Evolutionary conservation across 1,140 invertebrate genomes (phyloP).

Genomic region (Neuroterus valhalla): DNA sequence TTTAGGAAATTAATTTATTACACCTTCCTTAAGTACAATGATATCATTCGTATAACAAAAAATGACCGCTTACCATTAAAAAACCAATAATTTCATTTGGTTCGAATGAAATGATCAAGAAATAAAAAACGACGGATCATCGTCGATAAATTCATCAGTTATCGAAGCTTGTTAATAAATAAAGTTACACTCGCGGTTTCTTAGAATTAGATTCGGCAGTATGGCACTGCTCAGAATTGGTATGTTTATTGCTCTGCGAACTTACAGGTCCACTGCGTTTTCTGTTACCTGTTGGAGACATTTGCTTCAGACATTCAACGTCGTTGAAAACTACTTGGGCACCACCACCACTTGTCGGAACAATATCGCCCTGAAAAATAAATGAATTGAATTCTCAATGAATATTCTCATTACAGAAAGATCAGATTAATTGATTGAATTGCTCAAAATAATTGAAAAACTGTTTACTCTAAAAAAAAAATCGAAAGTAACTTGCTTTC

Average conservation of each 20-base stretch:
- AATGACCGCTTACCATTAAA: background rate
- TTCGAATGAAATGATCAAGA: constrained; percentile 25
- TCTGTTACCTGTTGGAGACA: constrained; percentile 80
- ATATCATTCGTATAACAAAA: background rate
- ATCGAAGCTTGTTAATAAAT: constrained; percentile 21
- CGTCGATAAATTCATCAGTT: constrained; percentile 9
- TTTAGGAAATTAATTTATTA: constrained; percentile 22
- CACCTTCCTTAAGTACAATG: background rate
- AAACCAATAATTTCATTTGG: constrained; percentile 34
- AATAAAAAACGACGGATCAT: constrained; percentile 11
- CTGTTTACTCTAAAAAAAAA: no score
- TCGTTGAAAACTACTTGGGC: constrained; percentile 97
- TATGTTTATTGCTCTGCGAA: constrained; percentile 44
- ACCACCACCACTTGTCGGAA: constrained; percentile 94
- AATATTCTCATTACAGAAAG: background rate
- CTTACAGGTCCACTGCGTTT: constrained; percentile 64
- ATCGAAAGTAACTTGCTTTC: no score
- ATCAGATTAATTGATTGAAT: background rate
- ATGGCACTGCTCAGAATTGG: constrained; percentile 43
- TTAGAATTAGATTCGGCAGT: constrained; percentile 56
- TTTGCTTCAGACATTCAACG: constrained; percentile 92
- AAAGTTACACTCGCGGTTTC: constrained; percentile 60
- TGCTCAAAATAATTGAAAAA: background rate
- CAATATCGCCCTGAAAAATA: constrained; percentile 86
- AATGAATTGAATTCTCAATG: constrained; percentile 37